phyloP scores from a whole-genome alignment of 2,113 vertebrate genomes.

The Macrotus californicus region DNA sequence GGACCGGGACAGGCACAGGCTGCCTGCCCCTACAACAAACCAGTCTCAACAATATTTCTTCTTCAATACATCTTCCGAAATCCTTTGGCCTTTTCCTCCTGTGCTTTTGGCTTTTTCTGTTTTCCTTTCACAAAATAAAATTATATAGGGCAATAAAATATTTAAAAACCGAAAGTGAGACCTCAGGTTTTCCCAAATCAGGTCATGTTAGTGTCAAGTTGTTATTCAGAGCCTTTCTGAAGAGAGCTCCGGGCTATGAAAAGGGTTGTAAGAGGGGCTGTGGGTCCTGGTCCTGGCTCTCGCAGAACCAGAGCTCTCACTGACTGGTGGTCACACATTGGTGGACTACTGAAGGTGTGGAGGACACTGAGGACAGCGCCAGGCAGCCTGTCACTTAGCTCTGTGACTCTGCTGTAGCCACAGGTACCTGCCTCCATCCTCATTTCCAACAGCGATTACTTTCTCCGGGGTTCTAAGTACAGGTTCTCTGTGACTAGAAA shows the following conservation, averaged over 20 bases:
- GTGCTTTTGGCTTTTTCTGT: not conserved
- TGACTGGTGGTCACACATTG: not conserved
- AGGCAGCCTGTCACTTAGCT: too few species aligned
- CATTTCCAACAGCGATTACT: rapidly evolving
- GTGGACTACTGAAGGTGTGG: not conserved
- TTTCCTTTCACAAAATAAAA: slow-evolving; percentile 17
- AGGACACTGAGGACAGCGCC: rapidly evolving
- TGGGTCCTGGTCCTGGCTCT: not conserved
- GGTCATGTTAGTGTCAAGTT: not conserved
- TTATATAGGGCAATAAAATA: not conserved
- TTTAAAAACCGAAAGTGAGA: not conserved
- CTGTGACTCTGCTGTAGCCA: rapidly evolving
- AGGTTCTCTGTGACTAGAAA: not conserved
- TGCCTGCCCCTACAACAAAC: not conserved
- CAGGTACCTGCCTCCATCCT: not conserved
- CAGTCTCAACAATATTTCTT: not conserved
- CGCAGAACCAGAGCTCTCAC: not conserved
- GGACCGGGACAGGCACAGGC: too few species aligned
- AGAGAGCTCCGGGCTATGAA: not conserved
- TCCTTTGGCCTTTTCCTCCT: not conserved
- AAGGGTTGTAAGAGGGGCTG: not conserved
- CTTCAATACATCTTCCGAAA: not conserved
- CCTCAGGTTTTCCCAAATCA: not conserved
- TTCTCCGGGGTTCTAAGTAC: rapidly evolving
- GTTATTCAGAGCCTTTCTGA: not conserved